phyloP scores from a whole-genome alignment of 2,797 vertebrate species.

The Dryobates pubescens region DNA sequence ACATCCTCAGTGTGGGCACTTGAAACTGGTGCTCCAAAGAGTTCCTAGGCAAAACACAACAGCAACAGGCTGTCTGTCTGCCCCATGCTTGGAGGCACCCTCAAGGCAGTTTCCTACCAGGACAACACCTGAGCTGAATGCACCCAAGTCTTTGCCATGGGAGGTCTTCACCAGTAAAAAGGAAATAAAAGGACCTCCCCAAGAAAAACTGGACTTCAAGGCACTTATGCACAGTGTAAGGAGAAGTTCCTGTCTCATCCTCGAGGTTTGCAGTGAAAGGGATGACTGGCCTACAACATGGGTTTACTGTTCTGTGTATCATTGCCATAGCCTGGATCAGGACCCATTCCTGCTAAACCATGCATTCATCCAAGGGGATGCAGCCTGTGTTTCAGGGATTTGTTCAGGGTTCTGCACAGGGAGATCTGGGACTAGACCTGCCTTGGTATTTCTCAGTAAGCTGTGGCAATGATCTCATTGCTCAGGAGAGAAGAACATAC shows the following conservation, averaged over 20 bases:
- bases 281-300: accelerated
- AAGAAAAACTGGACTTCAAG: constrained; percentile 23
- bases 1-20: neutral
- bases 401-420: neutral
- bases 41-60: neutral
- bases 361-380: neutral
- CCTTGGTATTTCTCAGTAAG: neutral
- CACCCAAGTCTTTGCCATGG: neutral
- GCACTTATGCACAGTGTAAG: constrained; percentile 42
- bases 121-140: neutral
- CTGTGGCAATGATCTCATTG: neutral
- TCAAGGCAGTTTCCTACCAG: neutral
- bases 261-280: neutral
- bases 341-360: neutral
- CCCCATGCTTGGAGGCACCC: neutral
- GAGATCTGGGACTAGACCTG: neutral
- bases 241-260: neutral
- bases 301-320: neutral
- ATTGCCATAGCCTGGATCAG: neutral
- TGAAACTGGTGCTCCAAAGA: neutral
- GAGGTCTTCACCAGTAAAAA: neutral
- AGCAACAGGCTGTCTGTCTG: neutral
- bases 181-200: constrained; percentile 8
- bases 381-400: neutral
- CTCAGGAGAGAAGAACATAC: neutral